Base-by-base conservation (phyloP, 2,888 invertebrate genomes). In the Habrosyne pyritoides region DNA sequence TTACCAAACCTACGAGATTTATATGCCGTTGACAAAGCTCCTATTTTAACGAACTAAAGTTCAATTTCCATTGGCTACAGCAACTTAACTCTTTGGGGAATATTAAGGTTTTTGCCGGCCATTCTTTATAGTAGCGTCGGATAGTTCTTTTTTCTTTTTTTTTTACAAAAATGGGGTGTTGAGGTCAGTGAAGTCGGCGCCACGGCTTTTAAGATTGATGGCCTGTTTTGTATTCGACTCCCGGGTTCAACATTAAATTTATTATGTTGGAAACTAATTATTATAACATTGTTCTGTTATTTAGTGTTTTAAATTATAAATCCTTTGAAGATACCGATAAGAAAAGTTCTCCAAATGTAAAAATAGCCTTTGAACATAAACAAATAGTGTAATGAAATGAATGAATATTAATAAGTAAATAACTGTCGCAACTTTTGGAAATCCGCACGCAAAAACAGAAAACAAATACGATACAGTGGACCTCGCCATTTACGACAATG, bases 101-200 rank as follows among this genome's bases (percentile, higher is more conserved):
- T 77, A 75, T 73, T 71, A 77, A 65, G 70, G 81, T 87, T 89
- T 87, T 89, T 87, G 86, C 75, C 74, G 75, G 69, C 81, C 81
- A 83, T 86, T 86, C 87, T 84, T 86, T 89, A 86, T 83, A 83
- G 88, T 87, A 87, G 86, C 85, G 70, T 76, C 76, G 75, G 77
- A 77, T 67, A 64, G 54, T 21, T 66, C 71, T 77, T 74, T 75
- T 73, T 78, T 75, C 75, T 76, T 71, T 63, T 63, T 74, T 80
- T 81, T 81, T 77, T 78, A 72, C 78, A 70, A 73, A 75, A 77
- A 78, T 77, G 68, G 84, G 86, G 89, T 88, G 89, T 89, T 84
- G 82, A 84, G 84, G 83, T 83, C 84, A 83, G 81, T 78, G 84
- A 78, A 82, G 84, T 81, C 82, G 87, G 89, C 88, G 86, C 86